Percentiles rank a stretch among this genome's conserved stretches.
phyloP scores from a whole-genome alignment of 2,888 invertebrate genomes.

The Pegoplata infirma region DNA sequence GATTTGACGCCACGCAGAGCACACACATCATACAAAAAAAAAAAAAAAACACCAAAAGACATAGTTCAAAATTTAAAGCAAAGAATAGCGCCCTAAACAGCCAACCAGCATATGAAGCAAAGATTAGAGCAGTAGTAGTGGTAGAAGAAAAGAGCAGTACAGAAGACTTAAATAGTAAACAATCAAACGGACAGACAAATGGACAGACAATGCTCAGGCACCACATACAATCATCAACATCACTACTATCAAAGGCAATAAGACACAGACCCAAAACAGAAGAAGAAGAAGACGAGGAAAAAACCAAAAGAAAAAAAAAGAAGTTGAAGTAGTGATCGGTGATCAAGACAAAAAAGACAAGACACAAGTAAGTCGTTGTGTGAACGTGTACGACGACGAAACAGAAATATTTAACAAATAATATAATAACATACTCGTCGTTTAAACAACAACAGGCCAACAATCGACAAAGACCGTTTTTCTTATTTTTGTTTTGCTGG shows the following conservation, averaged over 20 bases:
- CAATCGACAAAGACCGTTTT: background rate
- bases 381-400: slow-evolving; percentile 61
- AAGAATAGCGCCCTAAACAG: slow-evolving; percentile 51
- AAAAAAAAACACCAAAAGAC: slow-evolving; percentile 5
- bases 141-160: slow-evolving; percentile 48
- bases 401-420: slow-evolving; percentile 60
- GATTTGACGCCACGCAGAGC: slow-evolving; percentile 59
- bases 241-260: slow-evolving; percentile 47
- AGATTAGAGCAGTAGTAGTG: slow-evolving; percentile 54
- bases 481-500: slow-evolving; percentile 34
- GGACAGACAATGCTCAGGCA: slow-evolving; percentile 6
- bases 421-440: slow-evolving; percentile 29
- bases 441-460: slow-evolving; percentile 19
- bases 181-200: slow-evolving; percentile 17
- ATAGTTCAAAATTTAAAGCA: slow-evolving; percentile 30
- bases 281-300: slow-evolving; percentile 12
- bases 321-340: slow-evolving; percentile 54
- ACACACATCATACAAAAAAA: slow-evolving; percentile 8
- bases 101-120: slow-evolving; percentile 43
- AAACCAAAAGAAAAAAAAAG: slow-evolving; percentile 20
- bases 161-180: too few relatives aligned
- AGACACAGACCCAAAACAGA: slow-evolving; percentile 27
- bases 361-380: slow-evolving; percentile 62
- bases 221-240: slow-evolving; percentile 20
- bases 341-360: slow-evolving; percentile 56